Base-by-base conservation (phyloP, 2,888 invertebrate species). In the Laspeyria flexula region DNA sequence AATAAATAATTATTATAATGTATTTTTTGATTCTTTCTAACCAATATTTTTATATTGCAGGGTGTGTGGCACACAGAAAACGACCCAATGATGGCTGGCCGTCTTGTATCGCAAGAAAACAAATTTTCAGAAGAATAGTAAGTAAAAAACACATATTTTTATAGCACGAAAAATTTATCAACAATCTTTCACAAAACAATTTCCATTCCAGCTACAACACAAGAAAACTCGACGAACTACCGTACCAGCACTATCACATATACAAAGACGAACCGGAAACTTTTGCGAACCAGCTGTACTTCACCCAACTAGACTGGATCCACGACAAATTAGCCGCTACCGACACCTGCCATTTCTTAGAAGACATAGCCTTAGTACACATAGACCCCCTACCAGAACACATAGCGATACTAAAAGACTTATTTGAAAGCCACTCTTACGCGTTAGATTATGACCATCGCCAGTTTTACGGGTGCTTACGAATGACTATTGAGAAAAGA, bases 221-320 rank as follows among this genome's bases (percentile, higher is more conserved):
- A 39, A 93, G 97, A 73, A 96, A 96, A 88, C 93, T 97, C 56
- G 96, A 96, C 79, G 97, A 97, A 85, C 92, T 97, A 40, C 97
- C 97, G 37, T 96, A 94, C 87, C 96, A 97, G 75, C 94, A 95
- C 79, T 94, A 95, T 80, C 94, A 94, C 67, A 82, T 95, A 5
- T 81, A 83, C 60, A 91, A 85, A 63, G 89, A 94, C 64, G 85
- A 93, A 35, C 89, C 92, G 0, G 81, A 91, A 69, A 86, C 94
- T 69, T 94, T 95, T 64, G 94, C 96, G 48, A 93, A 93, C 62
- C 94, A 95, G 43, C 92, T 93, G 12, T 96, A 95, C 79, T 94
- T 97, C 77, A 95, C 95, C 44, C 95, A 96, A 77, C 92, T 95
- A 23, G 93, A 94, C 65, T 97, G 97, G 96, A 93, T 97, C 30